Conservation (phyloP, 1,140 invertebrate species). For the Dermatophagoides farinae region DNA sequence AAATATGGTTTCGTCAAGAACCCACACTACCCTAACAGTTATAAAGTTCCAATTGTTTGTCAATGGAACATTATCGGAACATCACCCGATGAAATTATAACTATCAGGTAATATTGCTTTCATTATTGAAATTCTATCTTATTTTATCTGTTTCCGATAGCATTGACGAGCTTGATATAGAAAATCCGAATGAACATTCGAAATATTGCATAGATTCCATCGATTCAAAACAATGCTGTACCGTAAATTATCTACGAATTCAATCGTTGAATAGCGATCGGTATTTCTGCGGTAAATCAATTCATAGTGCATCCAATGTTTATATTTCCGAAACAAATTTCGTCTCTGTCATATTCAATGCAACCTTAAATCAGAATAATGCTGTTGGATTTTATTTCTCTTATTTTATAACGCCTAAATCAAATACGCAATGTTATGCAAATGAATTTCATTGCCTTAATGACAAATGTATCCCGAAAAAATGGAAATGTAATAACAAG, state of each 20-base stretch:
- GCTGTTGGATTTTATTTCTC: constrained; percentile 15
- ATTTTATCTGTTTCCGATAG: constrained; percentile 3
- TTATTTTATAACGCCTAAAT: constrained; percentile 12
- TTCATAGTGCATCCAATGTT: not conserved
- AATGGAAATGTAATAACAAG: constrained; percentile 12
- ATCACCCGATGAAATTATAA: constrained; percentile 13
- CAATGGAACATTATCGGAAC: constrained; percentile 50
- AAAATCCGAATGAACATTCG: constrained; percentile 12
- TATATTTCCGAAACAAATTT: constrained; percentile 13
- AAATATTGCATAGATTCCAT: constrained; percentile 3
- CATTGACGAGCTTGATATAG: constrained; percentile 16
- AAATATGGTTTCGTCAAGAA: constrained; percentile 40
- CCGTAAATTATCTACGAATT: not conserved
- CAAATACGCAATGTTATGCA: not conserved
- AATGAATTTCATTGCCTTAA: constrained; percentile 12
- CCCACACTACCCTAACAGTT: constrained; percentile 82
- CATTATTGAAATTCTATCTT: not conserved
- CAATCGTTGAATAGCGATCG: constrained; percentile 2
- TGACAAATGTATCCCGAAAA: constrained; percentile 12
- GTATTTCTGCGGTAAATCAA: constrained; percentile 8
- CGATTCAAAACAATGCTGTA: not conserved
- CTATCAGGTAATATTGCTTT: constrained; percentile 6
- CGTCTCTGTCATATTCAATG: constrained; percentile 15
- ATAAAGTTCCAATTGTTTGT: constrained; percentile 77
- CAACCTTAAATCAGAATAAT: not conserved